Conservation (phyloP, 2,888 invertebrate genomes). For the Octonoba sinensis region DNA sequence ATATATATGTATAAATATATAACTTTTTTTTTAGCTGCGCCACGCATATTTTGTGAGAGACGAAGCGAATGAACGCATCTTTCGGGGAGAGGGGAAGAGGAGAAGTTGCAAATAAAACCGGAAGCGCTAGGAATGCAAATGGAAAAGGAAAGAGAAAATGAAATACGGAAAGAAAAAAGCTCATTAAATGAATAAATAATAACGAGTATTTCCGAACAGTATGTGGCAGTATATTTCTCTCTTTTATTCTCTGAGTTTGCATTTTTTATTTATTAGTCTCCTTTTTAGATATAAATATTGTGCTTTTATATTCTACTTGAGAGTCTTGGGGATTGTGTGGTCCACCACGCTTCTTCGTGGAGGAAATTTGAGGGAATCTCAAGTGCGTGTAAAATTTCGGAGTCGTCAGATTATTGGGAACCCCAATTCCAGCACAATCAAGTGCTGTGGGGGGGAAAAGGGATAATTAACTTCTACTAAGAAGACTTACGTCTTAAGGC, state of each 20-base stretch:
- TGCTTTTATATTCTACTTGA: slow-evolving; percentile 17
- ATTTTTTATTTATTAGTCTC: slow-evolving; percentile 29
- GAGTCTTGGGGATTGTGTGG: too few relatives aligned
- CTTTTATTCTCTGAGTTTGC: slow-evolving; percentile 49
- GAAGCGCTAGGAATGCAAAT: slow-evolving; percentile 60
- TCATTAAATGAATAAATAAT: slow-evolving; percentile 63
- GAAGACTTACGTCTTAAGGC: too few relatives aligned
- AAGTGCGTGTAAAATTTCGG: too few relatives aligned
- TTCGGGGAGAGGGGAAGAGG: slow-evolving; percentile 6
- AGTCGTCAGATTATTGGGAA: too few relatives aligned
- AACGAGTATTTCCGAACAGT: slow-evolving; percentile 60
- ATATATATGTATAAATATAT: slow-evolving; percentile 4
- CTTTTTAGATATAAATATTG: slow-evolving; percentile 12
- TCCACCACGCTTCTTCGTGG: too few relatives aligned
- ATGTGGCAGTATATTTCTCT: slow-evolving; percentile 31
- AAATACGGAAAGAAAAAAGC: slow-evolving; percentile 57
- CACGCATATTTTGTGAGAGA: background rate
- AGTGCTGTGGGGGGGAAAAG: too few relatives aligned
- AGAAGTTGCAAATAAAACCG: slow-evolving; percentile 43
- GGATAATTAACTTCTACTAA: too few relatives aligned
- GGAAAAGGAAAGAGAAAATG: slow-evolving; percentile 52
- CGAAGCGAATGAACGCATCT: slow-evolving; percentile 4
- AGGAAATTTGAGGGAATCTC: too few relatives aligned
- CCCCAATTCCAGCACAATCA: too few relatives aligned
- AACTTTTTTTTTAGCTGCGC: background rate